These are phyloP conservation scores for Meghimatium bilineatum DNA, from an alignment of 2,888 invertebrate species.

Conservation along the genomic window DNA sequence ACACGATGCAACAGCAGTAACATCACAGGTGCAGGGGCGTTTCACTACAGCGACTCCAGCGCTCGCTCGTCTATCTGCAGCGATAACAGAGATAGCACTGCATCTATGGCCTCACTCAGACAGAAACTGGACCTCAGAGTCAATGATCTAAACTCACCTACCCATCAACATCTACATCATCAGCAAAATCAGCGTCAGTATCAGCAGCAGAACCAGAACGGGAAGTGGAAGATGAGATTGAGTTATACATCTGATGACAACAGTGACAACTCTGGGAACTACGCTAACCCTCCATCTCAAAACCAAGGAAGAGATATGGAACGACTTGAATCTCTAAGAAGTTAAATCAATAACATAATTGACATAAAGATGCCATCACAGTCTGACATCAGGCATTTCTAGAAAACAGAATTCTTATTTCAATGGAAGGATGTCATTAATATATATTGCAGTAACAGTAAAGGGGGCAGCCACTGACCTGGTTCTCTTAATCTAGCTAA, in stretches of 20 bases:
- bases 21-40: constrained; percentile 18
- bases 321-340: constrained; percentile 29
- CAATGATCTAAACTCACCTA: constrained; percentile 50
- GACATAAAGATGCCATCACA: too few species aligned
- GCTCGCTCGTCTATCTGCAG: constrained; percentile 47
- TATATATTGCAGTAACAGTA: too few species aligned
- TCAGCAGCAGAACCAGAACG: constrained; percentile 43
- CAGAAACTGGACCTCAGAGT: constrained; percentile 52
- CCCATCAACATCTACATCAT: constrained; percentile 15
- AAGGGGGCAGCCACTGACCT: too few species aligned
- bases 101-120: constrained; percentile 46
- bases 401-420: too few species aligned
- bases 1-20: constrained; percentile 26
- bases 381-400: too few species aligned
- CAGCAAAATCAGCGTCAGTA: constrained; percentile 12
- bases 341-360: neutral
- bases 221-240: constrained; percentile 54
- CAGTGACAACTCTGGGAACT: constrained; percentile 60
- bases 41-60: constrained; percentile 47
- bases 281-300: constrained; percentile 50
- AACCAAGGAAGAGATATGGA: constrained; percentile 39
- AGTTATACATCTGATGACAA: constrained; percentile 59
- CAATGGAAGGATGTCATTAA: too few species aligned
- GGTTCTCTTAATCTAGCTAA: too few species aligned
- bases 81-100: constrained; percentile 47